These are phyloP conservation scores for Phaedon cochleariae DNA, from an alignment of 2,888 invertebrate species.

Conservation along the genomic window DNA sequence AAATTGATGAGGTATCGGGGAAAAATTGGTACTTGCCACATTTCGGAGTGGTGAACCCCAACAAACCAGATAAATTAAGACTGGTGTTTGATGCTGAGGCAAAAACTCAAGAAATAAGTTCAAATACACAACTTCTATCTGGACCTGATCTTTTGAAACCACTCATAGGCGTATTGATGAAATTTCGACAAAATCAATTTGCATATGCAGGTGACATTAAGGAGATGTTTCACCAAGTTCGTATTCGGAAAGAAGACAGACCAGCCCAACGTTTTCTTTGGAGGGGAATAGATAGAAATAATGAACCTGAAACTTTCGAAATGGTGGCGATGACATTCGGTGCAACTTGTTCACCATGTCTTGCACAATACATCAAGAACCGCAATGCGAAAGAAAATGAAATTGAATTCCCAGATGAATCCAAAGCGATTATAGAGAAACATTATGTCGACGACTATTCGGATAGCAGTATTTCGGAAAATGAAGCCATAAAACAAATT, in stretches of 20 bases:
- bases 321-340: conserved; percentile 21
- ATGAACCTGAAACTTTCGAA: not conserved
- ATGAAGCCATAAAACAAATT: not conserved
- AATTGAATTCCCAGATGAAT: not conserved
- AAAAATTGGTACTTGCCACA: not conserved
- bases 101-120: conserved; percentile 2
- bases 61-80: conserved; percentile 12
- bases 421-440: not conserved
- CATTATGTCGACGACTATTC: conserved; percentile 20
- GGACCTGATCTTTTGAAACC: conserved; percentile 17
- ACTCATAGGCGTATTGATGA: conserved; percentile 1
- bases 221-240: too few relatives aligned
- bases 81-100: conserved; percentile 20
- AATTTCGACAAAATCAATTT: conserved; percentile 13
- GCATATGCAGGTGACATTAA: too few relatives aligned
- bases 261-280: conserved; percentile 22
- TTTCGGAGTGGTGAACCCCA: too few relatives aligned
- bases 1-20: not conserved
- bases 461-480: conserved; percentile 2
- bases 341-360: conserved; percentile 15
- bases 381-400: conserved; percentile 12
- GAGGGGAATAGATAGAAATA: not conserved
- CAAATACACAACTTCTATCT: conserved; percentile 8
- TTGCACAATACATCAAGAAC: conserved; percentile 17
- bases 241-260: not conserved